phyloP scores from a whole-genome alignment of 2,797 vertebrate genomes.

The Setipinna tenuifilis region DNA sequence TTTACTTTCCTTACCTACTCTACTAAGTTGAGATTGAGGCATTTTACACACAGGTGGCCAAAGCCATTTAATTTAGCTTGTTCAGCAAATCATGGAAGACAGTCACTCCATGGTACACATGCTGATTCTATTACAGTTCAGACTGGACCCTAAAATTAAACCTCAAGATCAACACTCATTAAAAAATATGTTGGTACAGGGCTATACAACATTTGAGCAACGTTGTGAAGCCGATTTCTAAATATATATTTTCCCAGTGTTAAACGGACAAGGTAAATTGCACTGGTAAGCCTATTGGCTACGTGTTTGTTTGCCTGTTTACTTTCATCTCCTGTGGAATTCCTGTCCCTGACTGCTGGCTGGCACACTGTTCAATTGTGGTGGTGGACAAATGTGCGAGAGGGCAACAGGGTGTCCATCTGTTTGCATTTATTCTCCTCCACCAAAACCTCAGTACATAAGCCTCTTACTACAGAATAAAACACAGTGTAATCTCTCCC shows the following conservation, averaged over 20 bases:
- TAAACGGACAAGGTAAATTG: background rate
- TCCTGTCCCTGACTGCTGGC: slow-evolving; percentile 52
- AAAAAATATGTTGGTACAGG: no score
- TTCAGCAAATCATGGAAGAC: background rate
- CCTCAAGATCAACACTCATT: no score
- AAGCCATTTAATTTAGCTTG: background rate
- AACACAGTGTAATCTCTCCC: slow-evolving; percentile 68
- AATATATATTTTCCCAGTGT: background rate
- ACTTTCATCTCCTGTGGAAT: slow-evolving; percentile 40
- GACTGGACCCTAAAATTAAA: background rate
- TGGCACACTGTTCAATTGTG: slow-evolving; percentile 60
- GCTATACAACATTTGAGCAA: no score
- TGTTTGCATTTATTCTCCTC: slow-evolving; percentile 67
- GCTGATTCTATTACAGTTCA: background rate
- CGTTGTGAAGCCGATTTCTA: background rate
- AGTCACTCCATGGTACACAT: background rate
- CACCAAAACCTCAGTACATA: slow-evolving; percentile 65
- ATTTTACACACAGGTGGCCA: background rate
- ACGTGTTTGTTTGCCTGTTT: slow-evolving; percentile 39
- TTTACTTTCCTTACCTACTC: background rate
- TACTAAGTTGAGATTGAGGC: background rate
- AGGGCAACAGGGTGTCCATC: slow-evolving; percentile 58
- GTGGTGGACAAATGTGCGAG: slow-evolving; percentile 47
- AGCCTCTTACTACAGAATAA: slow-evolving; percentile 75
- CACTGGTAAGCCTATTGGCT: background rate